Evolutionary conservation across 2,797 vertebrate species (phyloP), one percentile per base, ranked within the genome.

Genomic region (Notoglanidium macrostoma): DNA sequence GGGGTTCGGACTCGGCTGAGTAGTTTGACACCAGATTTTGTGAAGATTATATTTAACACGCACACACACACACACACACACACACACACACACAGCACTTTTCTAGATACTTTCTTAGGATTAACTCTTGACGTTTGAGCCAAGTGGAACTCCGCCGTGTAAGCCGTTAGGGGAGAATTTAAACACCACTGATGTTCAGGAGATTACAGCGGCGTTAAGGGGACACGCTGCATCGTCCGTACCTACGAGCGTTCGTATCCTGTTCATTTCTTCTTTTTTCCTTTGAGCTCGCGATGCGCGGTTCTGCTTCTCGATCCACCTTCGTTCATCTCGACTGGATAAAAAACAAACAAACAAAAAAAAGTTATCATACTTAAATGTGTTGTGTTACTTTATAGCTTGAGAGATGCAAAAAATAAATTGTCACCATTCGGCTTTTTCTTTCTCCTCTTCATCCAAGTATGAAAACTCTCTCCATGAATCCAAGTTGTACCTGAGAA

Each of bases 401-500:
- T 23, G 35, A 11, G 0, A 7, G 35, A 26, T 10, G 35, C 32
- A 70, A 76, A 3, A 57, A 63, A 5, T 5, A 8, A n/a, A 54
- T 84, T 92, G 94, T 93, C 94, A 99, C 98, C 98, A 99, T 96
- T 99, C 98, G 84, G 98, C 98, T 85, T 99, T 99, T 93, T 99
- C 98, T 94, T 99, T 99, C 93, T 99, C 98, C 91, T 99, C 98
- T 95, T 99, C 98, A 90, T 99, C 98, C 94, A 99, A 94, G 90
- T 99, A 99, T 21, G 98, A 99, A 94, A 99, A 99, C 89, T 99
- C 98, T 94, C 98, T 97, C 98, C 98, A 99, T 4, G 98, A 99
- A 92, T 99, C 98, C 94, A 99, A 99, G 95, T 99, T 98, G 93
- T 99, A 99, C 98, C 98, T 99, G 88, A 8, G 87, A 26, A 46